phyloP scores from a whole-genome alignment of 2,888 invertebrate genomes.

The Thelaira solivaga region DNA sequence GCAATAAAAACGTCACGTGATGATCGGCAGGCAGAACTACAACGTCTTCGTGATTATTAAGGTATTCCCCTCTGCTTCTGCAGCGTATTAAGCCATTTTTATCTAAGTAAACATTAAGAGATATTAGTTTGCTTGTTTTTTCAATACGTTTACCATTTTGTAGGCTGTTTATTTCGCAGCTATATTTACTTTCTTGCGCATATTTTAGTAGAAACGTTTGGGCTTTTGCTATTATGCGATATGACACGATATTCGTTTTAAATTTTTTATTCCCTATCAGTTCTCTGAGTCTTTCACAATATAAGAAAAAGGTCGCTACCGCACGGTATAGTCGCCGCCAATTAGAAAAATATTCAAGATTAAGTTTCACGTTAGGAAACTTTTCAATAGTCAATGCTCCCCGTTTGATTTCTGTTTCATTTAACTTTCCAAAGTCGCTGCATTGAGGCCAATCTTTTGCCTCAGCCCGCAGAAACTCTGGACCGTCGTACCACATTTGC shows the following conservation, averaged over 20 bases:
- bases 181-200: not conserved
- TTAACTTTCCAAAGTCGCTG: not conserved
- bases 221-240: not conserved
- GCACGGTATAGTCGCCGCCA: conserved; percentile 52
- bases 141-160: conserved; percentile 27
- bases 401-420: conserved; percentile 6
- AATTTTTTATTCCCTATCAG: too few relatives aligned
- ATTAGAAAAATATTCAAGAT: conserved; percentile 49
- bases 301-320: conserved; percentile 39
- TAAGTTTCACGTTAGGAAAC: not conserved
- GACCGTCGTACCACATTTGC: conserved; percentile 41
- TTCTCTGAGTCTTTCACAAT: too few relatives aligned
- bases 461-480: not conserved
- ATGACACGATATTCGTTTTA: not conserved
- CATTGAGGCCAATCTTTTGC: conserved; percentile 35
- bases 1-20: conserved; percentile 49
- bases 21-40: conserved; percentile 23
- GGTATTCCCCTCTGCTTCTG: conserved; percentile 31
- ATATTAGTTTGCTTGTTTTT: conserved; percentile 34
- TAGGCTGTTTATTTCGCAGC: conserved; percentile 39
- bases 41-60: conserved; percentile 49
- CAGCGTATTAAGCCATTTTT: conserved; percentile 30
- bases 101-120: conserved; percentile 52
- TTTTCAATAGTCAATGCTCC: not conserved
- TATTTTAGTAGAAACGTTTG: not conserved